These are phyloP conservation scores for Imbricaverruca yamaguchii DNA, from an alignment of 2,888 invertebrate species.

Conservation along the genomic window DNA sequence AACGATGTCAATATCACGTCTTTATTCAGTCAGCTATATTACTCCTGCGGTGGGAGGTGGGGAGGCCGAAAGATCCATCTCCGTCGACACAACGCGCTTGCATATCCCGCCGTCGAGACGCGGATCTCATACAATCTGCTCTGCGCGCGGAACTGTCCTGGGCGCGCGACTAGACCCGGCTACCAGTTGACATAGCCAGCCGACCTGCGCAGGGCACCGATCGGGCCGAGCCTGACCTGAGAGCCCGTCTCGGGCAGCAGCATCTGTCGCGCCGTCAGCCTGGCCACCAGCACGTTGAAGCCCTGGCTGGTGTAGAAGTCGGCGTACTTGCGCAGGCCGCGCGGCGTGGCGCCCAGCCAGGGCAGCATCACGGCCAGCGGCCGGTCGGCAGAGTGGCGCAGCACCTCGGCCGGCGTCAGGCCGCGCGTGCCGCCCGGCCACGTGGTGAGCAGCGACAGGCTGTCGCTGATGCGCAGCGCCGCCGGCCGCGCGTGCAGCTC, in stretches of 20 bases:
- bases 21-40: too few relatives aligned
- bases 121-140: neutral
- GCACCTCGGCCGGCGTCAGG: neutral
- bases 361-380: constrained; percentile 8
- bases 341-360: neutral
- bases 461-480: neutral
- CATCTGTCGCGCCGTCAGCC: neutral
- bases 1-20: too few relatives aligned
- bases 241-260: neutral
- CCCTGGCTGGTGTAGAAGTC: constrained; percentile 9
- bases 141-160: too few relatives aligned
- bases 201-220: too few relatives aligned
- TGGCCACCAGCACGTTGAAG: constrained; percentile 9
- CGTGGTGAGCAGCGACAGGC: neutral
- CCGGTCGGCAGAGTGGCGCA: neutral
- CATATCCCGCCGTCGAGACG: too few relatives aligned
- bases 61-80: too few relatives aligned
- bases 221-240: neutral
- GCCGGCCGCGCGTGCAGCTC: too few relatives aligned
- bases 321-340: constrained; percentile 1
- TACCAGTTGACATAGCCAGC: too few relatives aligned
- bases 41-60: too few relatives aligned
- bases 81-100: too few relatives aligned
- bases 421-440: neutral
- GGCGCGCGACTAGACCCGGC: too few relatives aligned